phyloP scores from a whole-genome alignment of 2,888 invertebrate genomes.

The Myopa testacea region DNA sequence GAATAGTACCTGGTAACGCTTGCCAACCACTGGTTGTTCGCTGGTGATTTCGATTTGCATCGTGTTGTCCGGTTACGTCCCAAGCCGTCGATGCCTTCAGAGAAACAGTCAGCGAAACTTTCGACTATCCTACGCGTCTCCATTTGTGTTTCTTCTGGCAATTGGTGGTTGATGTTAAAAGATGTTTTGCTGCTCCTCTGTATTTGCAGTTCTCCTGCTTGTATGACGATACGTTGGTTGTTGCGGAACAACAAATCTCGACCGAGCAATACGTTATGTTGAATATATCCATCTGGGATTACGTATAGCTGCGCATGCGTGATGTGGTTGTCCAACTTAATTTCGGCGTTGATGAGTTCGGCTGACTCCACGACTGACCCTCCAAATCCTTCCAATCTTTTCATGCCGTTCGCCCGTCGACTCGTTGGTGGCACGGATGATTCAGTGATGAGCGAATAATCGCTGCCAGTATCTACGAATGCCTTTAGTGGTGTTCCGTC shows the following conservation, averaged over 20 bases:
- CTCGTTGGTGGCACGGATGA: slow-evolving; percentile 29
- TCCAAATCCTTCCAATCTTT: slow-evolving; percentile 43
- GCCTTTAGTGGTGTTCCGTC: slow-evolving; percentile 25
- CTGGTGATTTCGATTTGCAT: too few relatives aligned
- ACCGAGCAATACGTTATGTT: slow-evolving; percentile 24
- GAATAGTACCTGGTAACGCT: slow-evolving; percentile 45
- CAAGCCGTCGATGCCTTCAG: slow-evolving; percentile 36
- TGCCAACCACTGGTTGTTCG: slow-evolving; percentile 28
- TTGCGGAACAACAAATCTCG: slow-evolving; percentile 34
- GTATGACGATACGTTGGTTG: slow-evolving; percentile 37
- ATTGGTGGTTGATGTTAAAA: not conserved
- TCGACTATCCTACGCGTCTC: not conserved
- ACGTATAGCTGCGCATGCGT: slow-evolving; percentile 30
- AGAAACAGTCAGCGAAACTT: not conserved
- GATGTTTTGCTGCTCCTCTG: slow-evolving; percentile 2
- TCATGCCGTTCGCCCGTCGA: not conserved
- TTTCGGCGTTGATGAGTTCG: slow-evolving; percentile 24
- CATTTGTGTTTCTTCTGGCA: not conserved
- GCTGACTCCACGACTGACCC: slow-evolving; percentile 39
- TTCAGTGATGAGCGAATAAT: slow-evolving; percentile 39
- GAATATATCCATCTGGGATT: slow-evolving; percentile 40
- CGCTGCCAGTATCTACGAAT: slow-evolving; percentile 45
- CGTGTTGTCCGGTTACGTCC: slow-evolving; percentile 12
- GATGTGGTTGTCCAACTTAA: slow-evolving; percentile 32
- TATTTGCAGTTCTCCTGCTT: slow-evolving; percentile 42